Conservation (phyloP, 2,113 vertebrate genomes). For the Dunckerocampus dactyliophorus region DNA sequence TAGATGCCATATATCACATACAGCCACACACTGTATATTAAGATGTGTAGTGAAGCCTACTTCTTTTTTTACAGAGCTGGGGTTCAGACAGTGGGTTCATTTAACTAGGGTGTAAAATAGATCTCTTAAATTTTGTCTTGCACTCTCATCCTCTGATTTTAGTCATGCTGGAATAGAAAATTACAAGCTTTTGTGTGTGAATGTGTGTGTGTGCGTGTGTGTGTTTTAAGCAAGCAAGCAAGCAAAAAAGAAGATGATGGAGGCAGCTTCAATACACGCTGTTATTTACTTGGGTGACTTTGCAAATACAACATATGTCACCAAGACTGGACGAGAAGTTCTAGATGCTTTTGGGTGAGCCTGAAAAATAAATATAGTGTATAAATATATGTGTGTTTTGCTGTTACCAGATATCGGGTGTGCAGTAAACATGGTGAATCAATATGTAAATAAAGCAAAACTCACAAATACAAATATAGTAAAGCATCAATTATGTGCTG, state of each 20-base stretch:
- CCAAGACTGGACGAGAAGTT: background rate
- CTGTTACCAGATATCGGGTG: background rate
- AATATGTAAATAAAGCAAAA: background rate
- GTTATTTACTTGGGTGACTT: too few relatives aligned
- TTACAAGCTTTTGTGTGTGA: slow-evolving; percentile 3
- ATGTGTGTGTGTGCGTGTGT: slow-evolving; percentile 30
- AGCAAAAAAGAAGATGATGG: too few relatives aligned
- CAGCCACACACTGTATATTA: too few relatives aligned
- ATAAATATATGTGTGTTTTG: background rate
- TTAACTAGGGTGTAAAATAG: too few relatives aligned
- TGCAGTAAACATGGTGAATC: background rate
- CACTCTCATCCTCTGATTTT: background rate
- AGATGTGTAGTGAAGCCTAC: too few relatives aligned
- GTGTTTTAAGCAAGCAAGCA: background rate
- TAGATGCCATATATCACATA: too few relatives aligned
- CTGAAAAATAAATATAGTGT: background rate
- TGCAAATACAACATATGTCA: background rate
- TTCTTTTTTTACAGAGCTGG: too few relatives aligned
- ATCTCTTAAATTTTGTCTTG: too few relatives aligned
- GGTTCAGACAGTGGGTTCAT: too few relatives aligned
- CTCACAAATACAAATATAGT: background rate
- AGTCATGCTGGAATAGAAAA: slow-evolving; percentile 14
- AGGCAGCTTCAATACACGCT: too few relatives aligned
- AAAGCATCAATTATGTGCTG: background rate
- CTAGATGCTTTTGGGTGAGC: background rate